Evolutionary conservation across 2,113 vertebrate genomes (phyloP), one percentile per base, ranked within the genome.

Genomic region (Channa maculata): DNA sequence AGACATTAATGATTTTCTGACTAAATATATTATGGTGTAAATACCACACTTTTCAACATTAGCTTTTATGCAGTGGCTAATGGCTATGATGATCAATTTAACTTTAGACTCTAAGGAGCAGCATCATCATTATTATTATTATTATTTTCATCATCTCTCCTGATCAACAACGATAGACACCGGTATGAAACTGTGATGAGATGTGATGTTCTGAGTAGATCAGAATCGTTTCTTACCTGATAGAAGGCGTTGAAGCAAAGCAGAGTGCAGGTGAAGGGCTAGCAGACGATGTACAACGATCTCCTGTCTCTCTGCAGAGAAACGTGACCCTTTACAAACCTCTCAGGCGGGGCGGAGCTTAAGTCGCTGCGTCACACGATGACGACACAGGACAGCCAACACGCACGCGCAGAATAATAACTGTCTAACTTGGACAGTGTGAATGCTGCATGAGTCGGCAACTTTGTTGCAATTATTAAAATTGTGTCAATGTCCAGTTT

Each of bases 321-420:
- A 91, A 95, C 94, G 93, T 94, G 94, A 94, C 92, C 84, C 83
- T 92, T 87, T 82, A 87, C 54, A 84, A 90, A 89, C 24, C 24
- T 71, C 66, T 7, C 13, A 61, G 36, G 3, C 9, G 41, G 83
- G 92, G 93, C 77, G 90, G 89, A 24, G 89, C 77, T 14, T 4
- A 6, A 3, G 0, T 9, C 51, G 3, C 10, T 1, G 51, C 83
- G 84, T 87, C 85, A 90, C 11, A 33, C 44, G 64, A 69, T 10
- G 61, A n/a, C 2, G 49, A 50, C 49, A 60, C 6, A 33, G 33
- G 15, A 38, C 38, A 37, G 62, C 41, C 6, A 37, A 0, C 0
- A 69, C 88, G 75, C 89, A 84, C 73, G 90, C 80, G 86, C 71
- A 0, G 15, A 0, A 0, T 0, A 63, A 12, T 6, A 1, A 2